These are phyloP conservation scores for Numenius phaeopus DNA, from an alignment of 2,797 vertebrate species.

Conservation along the genomic window DNA sequence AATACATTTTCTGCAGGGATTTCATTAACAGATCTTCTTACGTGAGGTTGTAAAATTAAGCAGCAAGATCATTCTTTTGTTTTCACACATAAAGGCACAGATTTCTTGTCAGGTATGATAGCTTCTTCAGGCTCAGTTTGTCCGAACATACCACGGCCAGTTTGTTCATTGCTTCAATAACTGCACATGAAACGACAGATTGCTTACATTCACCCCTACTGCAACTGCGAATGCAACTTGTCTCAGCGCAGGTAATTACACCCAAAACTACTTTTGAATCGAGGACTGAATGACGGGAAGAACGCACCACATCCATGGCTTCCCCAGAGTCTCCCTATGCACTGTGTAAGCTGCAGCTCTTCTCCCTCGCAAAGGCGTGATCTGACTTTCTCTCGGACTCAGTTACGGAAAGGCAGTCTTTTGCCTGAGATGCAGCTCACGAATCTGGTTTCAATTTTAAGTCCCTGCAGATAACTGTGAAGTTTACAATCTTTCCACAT, in stretches of 20 bases:
- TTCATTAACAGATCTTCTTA: background rate
- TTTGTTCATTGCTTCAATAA: background rate
- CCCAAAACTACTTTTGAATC: background rate
- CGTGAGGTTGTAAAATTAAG: background rate
- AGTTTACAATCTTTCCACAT: conserved; percentile 52
- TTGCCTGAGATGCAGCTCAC: background rate
- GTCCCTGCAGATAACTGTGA: conserved; percentile 24
- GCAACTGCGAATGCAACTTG: background rate
- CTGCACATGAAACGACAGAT: background rate
- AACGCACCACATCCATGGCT: background rate
- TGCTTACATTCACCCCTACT: background rate
- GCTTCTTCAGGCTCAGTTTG: background rate
- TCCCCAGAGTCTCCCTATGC: background rate
- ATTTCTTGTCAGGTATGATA: background rate
- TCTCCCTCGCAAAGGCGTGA: background rate
- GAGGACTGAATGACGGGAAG: background rate
- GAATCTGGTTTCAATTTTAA: conserved; percentile 39
- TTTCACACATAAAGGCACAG: background rate
- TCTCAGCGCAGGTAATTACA: background rate
- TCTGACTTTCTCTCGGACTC: background rate
- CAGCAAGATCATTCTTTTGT: background rate
- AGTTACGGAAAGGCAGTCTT: background rate
- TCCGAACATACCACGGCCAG: background rate
- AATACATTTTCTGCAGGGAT: background rate
- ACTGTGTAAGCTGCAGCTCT: background rate